Base-by-base conservation (phyloP, 2,113 vertebrate species). In the Chascanopsetta lugubris region DNA sequence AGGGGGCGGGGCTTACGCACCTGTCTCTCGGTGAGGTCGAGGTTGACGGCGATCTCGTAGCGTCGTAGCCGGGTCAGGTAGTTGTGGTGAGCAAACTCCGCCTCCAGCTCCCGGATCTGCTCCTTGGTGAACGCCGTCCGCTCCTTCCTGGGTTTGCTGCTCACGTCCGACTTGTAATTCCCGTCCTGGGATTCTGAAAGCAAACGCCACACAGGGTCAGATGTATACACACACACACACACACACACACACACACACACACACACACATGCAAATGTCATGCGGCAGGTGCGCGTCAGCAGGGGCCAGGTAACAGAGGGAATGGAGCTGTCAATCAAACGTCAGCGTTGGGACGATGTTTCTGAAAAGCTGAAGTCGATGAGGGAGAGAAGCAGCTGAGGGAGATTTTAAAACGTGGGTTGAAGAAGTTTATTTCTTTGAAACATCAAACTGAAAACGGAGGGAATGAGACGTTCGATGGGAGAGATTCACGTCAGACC, bases 11-110 rank as follows among this genome's bases (percentile, higher is more conserved):
- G n/a, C n/a, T n/a, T n/a, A 67, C 85, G 9, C 95, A 99, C 97
- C 94, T 99, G 97, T 96, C 97, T 95, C 85, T 99, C 97, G 5
- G 97, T 99, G 82, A 99, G 96, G 90, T 99, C 97, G 49, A 99
- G 91, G 78, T 99, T 99, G 80, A 99, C 97, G 13, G 97, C 97
- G 86, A 99, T 99, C 85, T 99, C 97, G 25, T 99, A 99, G 89
- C 97, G 86, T 78, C 97, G 92, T 92, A 99, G 94, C 68, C 97
- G 91, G 75, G 97, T 99, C 89, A 99, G 92, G 91, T 99, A 99
- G 92, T 99, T 99, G 91, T 99, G 97, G 91, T 99, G 97, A 77
- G 97, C 96, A 67, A 99, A 99, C 88, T 99, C 97, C 15, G 97
- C 95, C 91, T 99, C 97, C 83, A 99, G 91, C 87, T 99, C 97